phyloP scores from a whole-genome alignment of 2,888 invertebrate species.

The Melikaiella ostensackeni region DNA sequence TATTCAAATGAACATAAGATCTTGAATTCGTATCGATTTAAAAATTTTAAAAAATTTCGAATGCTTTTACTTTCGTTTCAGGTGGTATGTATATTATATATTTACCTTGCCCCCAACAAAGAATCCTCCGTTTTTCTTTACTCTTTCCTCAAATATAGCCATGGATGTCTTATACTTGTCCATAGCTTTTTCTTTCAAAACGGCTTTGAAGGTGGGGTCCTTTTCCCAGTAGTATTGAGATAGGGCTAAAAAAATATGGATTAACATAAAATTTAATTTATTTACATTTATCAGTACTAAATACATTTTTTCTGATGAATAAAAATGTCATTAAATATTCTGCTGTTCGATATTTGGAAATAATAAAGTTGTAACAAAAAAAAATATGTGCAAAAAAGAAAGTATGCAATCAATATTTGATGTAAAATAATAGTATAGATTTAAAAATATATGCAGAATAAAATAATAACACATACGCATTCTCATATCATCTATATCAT shows the following conservation, averaged over 20 bases:
- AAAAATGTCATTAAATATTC: no score
- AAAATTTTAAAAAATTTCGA: background rate
- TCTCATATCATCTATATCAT: conserved; percentile 79
- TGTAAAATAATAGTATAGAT: no score
- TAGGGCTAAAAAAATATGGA: conserved; percentile 58
- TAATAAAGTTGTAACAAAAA: no score
- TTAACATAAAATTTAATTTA: background rate
- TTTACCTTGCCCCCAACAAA: conserved; percentile 71
- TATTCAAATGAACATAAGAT: background rate
- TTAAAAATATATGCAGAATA: background rate
- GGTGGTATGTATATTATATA: background rate
- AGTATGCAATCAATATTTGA: no score
- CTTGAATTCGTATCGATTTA: background rate
- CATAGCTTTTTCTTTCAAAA: conserved; percentile 62
- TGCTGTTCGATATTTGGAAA: no score
- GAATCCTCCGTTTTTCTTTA: conserved; percentile 69
- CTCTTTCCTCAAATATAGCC: conserved; percentile 66
- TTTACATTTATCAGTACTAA: no score
- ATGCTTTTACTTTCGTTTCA: no score
- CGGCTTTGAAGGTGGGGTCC: conserved; percentile 61
- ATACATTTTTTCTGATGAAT: background rate
- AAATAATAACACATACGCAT: conserved; percentile 71
- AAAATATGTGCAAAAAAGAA: no score
- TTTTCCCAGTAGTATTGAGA: conserved; percentile 64
- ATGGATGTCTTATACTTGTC: conserved; percentile 60